phyloP scores from a whole-genome alignment of 2,113 vertebrate genomes.

The Channa argus region DNA sequence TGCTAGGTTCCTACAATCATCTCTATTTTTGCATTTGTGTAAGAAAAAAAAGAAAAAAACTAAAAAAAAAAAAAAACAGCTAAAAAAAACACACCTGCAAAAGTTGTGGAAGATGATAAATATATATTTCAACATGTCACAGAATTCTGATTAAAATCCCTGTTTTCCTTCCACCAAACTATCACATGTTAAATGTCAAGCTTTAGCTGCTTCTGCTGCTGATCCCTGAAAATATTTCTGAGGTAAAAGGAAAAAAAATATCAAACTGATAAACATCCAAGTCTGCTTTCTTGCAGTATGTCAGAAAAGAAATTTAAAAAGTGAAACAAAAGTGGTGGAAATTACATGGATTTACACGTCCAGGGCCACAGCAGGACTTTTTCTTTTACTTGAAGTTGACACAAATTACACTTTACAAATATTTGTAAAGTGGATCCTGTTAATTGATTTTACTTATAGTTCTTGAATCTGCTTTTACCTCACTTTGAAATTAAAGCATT shows the following conservation, averaged over 20 bases:
- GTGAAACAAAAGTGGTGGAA: neutral
- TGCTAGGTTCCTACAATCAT: neutral
- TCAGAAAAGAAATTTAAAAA: neutral
- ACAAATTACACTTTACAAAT: too few relatives aligned
- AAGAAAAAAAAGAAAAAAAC: too few relatives aligned
- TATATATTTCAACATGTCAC: conserved; percentile 34
- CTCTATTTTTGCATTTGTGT: conserved; percentile 18
- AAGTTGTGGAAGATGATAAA: neutral
- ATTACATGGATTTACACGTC: neutral
- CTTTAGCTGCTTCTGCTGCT: conserved; percentile 13
- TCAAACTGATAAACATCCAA: neutral
- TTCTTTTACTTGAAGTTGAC: too few relatives aligned
- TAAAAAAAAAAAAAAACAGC: too few relatives aligned
- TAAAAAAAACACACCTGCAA: neutral
- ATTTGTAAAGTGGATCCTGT: too few relatives aligned
- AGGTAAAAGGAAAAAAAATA: neutral
- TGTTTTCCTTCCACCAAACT: neutral
- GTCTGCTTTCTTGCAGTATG: conserved; percentile 1
- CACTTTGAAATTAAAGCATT: too few relatives aligned
- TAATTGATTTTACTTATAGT: too few relatives aligned
- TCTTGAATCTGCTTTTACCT: too few relatives aligned
- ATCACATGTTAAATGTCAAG: conserved; percentile 50
- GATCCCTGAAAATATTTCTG: conserved; percentile 15
- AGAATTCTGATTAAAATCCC: conserved; percentile 38
- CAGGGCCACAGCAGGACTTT: neutral